Percentiles rank a stretch among this genome's conserved stretches.
Evolutionary conservation across 2,888 invertebrate genomes (phyloP).

Genomic region (Amiota communis): DNA sequence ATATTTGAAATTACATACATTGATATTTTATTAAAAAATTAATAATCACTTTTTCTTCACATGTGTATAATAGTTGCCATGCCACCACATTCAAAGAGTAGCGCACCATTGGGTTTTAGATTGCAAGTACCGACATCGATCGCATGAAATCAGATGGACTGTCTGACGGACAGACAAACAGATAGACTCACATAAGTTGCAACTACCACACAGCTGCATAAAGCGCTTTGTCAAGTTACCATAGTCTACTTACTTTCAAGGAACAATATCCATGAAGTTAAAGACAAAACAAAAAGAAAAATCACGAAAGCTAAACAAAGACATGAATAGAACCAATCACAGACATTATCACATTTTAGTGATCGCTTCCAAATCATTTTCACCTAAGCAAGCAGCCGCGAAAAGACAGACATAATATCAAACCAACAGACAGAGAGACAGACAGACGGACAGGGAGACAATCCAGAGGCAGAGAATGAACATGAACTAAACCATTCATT

Average conservation of each 20-base stretch:
- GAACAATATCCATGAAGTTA: conserved; percentile 2
- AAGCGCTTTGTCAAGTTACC: conserved; percentile 24
- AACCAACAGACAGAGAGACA: background rate
- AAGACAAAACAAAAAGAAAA: conserved; percentile 6
- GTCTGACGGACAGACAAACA: background rate
- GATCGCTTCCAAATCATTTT: conserved; percentile 43
- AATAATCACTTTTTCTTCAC: background rate
- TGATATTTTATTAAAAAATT: too few species aligned
- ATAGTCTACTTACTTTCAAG: background rate
- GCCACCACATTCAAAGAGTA: background rate
- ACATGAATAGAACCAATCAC: conserved; percentile 43
- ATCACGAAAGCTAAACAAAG: conserved; percentile 21
- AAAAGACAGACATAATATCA: conserved; percentile 7
- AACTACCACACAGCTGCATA: conserved; percentile 24
- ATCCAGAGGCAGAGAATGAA: background rate
- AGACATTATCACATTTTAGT: conserved; percentile 39
- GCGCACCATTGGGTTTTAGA: conserved; percentile 19
- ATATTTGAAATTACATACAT: too few species aligned
- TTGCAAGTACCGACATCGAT: conserved; percentile 23
- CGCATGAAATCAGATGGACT: background rate
- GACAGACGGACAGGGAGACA: conserved; percentile 1
- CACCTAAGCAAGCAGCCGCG: conserved; percentile 8
- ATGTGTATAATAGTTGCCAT: background rate
- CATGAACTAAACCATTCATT: conserved; percentile 19
- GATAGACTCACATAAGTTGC: conserved; percentile 10